Evolutionary conservation across 2,113 vertebrate genomes (phyloP).

Genomic region (Calyptommatus sinebrachiatus): DNA sequence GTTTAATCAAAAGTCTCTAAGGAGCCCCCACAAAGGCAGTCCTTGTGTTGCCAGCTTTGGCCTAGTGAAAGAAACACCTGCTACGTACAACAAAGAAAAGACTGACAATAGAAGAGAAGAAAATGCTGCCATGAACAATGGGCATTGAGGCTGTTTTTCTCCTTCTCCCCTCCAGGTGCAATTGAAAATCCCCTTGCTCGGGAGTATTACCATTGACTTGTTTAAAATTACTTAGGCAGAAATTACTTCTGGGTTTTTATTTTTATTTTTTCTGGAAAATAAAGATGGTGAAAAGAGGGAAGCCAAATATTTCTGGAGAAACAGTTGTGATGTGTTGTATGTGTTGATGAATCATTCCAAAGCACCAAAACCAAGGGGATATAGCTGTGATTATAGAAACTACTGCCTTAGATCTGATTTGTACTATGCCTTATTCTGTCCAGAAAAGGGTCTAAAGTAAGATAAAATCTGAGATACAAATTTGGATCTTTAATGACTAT

Average conservation of each 20-base stretch:
- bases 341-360: too few species aligned
- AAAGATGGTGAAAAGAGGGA: slow-evolving; percentile 34
- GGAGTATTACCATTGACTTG: slow-evolving; percentile 8
- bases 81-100: slow-evolving; percentile 52
- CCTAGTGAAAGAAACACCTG: slow-evolving; percentile 66
- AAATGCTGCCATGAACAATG: slow-evolving; percentile 47
- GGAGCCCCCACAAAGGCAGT: slow-evolving; percentile 59
- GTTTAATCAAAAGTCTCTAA: slow-evolving; percentile 61
- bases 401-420: too few species aligned
- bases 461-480: too few species aligned
- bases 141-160: slow-evolving; percentile 27
- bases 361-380: too few species aligned
- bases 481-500: too few species aligned
- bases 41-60: slow-evolving; percentile 48
- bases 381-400: too few species aligned
- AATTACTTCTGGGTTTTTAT: not conserved
- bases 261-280: slow-evolving; percentile 29
- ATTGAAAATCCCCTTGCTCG: slow-evolving; percentile 1
- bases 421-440: too few species aligned
- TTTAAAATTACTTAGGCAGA: not conserved
- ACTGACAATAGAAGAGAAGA: slow-evolving; percentile 63
- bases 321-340: not conserved
- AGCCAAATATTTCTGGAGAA: slow-evolving; percentile 50
- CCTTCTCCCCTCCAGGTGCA: slow-evolving; percentile 40
- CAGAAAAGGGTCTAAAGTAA: too few species aligned